Evolutionary conservation across 2,888 invertebrate species (phyloP), one percentile per base, ranked within the genome.

Genomic region (Acronicta aceris): DNA sequence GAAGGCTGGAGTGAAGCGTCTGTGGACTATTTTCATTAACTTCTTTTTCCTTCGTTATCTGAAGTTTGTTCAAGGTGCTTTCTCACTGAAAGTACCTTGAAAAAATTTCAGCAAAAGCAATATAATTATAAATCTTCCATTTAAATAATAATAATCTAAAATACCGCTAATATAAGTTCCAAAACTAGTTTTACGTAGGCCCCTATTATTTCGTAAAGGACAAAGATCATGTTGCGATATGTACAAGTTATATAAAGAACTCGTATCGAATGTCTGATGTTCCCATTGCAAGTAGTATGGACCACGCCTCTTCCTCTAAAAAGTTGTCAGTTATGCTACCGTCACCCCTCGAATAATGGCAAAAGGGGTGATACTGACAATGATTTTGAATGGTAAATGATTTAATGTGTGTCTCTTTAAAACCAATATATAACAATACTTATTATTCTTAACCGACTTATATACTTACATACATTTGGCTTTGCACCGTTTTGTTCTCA

Each of bases 241-340:
- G 33, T 36, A 53, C n/a, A 59, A 66, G 21, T 50, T 79, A 84
- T 84, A 84, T 81, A 86, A 76, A 76, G 71, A 59, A 30, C 59
- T 59, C 72, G 83, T 87, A 83, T 93, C 83, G 81, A 78, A 85
- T 91, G 83, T 88, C 87, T 81, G 84, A 82, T 79, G 76, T 78
- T 89, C 86, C 83, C 85, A 89, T 91, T 90, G 88, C 89, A 84
- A 89, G 87, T 82, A 79, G 88, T 88, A 84, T 82, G 85, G 83
- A 85, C 91, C 93, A 90, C 94, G 92, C 94, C 94, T 89, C 91
- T 93, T 94, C 94, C 92, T 88, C 81, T 74, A 79, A 79, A 81
- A 84, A 83, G 74, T 81, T 86, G 91, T 89, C 93, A 90, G 90
- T 91, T 90, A 88, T 69, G 74, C 86, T 85, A 85, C 76, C 76